Percentiles rank a stretch among this genome's conserved stretches.
Conservation (phyloP, 2,113 vertebrate genomes). For the Podarcis raffonei region DNA sequence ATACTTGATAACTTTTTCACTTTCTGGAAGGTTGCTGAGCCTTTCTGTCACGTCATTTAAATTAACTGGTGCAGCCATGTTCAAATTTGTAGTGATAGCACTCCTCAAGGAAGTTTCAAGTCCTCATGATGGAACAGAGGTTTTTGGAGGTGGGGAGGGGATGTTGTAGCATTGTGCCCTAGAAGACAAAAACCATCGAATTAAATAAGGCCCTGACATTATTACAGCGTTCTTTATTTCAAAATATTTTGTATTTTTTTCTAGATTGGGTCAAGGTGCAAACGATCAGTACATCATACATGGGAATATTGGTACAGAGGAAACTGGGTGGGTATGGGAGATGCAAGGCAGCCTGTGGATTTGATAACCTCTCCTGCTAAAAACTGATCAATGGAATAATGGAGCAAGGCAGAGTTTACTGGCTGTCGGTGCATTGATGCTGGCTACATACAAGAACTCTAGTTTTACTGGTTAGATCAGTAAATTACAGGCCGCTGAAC, state of each 20-base stretch:
- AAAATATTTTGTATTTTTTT: too few species aligned
- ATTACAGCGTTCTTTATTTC: too few species aligned
- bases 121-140: neutral
- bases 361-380: too few species aligned
- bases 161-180: too few species aligned
- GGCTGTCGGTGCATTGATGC: too few species aligned
- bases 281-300: too few species aligned
- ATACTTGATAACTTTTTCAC: slow-evolving; percentile 37
- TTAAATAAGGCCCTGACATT: too few species aligned
- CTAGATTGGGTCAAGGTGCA: too few species aligned
- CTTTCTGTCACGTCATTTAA: slow-evolving; percentile 9
- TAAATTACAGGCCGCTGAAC: neutral
- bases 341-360: too few species aligned
- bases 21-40: slow-evolving; percentile 55
- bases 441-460: neutral
- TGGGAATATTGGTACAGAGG: too few species aligned
- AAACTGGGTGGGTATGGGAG: too few species aligned
- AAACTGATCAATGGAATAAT: neutral
- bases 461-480: neutral
- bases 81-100: too few species aligned
- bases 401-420: neutral
- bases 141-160: neutral
- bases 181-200: neutral
- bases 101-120: neutral
- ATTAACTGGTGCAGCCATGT: neutral